Base-by-base conservation (phyloP, 2,888 invertebrate species). In the Linyphia triangularis region DNA sequence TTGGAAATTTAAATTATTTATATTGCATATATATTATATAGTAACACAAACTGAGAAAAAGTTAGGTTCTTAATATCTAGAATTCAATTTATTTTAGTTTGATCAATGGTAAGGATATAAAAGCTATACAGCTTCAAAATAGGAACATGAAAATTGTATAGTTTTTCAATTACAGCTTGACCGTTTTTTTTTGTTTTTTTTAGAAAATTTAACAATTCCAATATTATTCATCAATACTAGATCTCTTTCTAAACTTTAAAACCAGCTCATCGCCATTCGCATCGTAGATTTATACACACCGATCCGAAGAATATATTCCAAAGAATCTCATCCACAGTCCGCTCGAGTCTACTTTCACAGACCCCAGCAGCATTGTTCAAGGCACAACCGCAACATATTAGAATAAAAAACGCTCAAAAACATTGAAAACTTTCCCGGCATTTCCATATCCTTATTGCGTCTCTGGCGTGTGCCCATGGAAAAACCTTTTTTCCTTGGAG, bases 391-490 rank as follows among this genome's bases (percentile, higher is more conserved):
- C 51, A 75, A 75, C 73, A 84, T 75, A 84, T 84, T 84, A 84
- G 70, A 75, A 73, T 75, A 73, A 83, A 82, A 30, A 84, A 84
- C 26, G 57, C 63, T 37, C 59, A 57, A 72, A 84, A 84, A 75
- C 83, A 84, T 72, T 73, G 83, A 84, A 77, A 82, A 82, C 72
- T 67, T 43, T 78, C 51, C 43, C 65, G 28, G 51, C 65, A 86
- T 86, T 86, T 78, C 79, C 85, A 85, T 85, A 85, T 72, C 70
- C 72, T 67, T 67, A 84, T 83, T 73, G 73, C 63, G 22, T 83
- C 73, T 67, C 33, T 33, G 28, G 77, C 75, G 75, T 67, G 84
- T 65, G 73, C 77, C 33, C 69, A n/a, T 5, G n/a, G 22, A 59
- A 77, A 70, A 63, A 63, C 28, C 28, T 28, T 51, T 28, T 22